These are phyloP conservation scores for Papilio helenus DNA, from an alignment of 1,140 invertebrate species.

Conservation along the genomic window DNA sequence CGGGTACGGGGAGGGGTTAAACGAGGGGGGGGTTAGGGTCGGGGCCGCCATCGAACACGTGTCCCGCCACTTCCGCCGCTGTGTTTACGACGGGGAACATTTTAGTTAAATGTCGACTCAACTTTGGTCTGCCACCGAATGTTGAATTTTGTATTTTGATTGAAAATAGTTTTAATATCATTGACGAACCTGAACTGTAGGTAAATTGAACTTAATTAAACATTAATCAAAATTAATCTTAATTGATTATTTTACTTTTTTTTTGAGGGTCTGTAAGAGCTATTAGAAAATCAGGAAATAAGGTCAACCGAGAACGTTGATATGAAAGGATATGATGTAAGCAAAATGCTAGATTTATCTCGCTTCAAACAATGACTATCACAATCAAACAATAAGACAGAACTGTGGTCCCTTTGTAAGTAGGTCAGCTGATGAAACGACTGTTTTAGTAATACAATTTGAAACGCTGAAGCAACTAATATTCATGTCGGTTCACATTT, in stretches of 20 bases:
- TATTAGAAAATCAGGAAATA: not conserved
- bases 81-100: constrained; percentile 47
- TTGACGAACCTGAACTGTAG: no score
- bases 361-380: not conserved
- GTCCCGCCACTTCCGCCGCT: constrained; percentile 48
- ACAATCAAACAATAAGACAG: constrained; percentile 1
- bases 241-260: not conserved
- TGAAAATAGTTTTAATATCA: not conserved
- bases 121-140: constrained; percentile 6
- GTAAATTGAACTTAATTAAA: not conserved
- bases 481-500: not conserved
- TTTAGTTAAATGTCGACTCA: constrained; percentile 11
- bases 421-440: constrained; percentile 24
- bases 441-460: constrained; percentile 21
- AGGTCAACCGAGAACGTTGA: not conserved
- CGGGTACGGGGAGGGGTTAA: constrained; percentile 39
- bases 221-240: not conserved
- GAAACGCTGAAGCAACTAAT: not conserved
- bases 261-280: not conserved
- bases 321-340: constrained; percentile 14
- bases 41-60: constrained; percentile 51
- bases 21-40: constrained; percentile 47
- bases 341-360: not conserved
- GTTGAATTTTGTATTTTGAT: not conserved
- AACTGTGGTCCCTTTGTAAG: not conserved